A percentile compares a stretch with the other conserved stretches of the same genome.
Conservation (phyloP, 2,888 invertebrate genomes). For the Andrena minutula region DNA sequence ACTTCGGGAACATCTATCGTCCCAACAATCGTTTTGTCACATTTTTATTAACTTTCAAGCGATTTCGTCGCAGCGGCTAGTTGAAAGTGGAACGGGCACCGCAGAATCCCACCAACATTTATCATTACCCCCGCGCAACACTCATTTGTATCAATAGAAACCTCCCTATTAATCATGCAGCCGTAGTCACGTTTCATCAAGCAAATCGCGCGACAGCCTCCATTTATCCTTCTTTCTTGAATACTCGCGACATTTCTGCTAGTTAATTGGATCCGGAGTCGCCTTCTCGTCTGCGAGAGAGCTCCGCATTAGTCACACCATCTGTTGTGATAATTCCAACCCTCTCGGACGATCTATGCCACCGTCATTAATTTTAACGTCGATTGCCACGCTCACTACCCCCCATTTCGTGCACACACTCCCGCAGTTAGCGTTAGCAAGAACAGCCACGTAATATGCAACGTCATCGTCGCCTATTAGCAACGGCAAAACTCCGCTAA, state of each 20-base stretch:
- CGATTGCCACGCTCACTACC: neutral
- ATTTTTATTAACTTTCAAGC: slow-evolving; percentile 28
- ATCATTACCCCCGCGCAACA: neutral
- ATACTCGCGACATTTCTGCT: neutral
- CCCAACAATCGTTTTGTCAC: slow-evolving; percentile 28
- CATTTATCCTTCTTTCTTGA: too few relatives aligned
- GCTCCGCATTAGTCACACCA: neutral
- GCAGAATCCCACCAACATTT: neutral
- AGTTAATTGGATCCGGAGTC: neutral
- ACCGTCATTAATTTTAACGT: slow-evolving; percentile 7
- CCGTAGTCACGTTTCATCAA: too few relatives aligned
- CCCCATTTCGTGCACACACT: neutral
- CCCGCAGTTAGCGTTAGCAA: neutral
- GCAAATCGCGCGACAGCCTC: too few relatives aligned
- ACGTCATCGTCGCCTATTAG: slow-evolving; percentile 8
- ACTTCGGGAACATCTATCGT: slow-evolving; percentile 41
- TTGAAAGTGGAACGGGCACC: neutral
- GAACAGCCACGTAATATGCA: neutral
- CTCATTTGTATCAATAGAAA: too few relatives aligned
- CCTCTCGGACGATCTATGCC: neutral
- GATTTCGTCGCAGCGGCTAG: neutral
- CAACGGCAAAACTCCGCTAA: slow-evolving; percentile 22
- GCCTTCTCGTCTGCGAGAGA: neutral
- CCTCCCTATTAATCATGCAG: too few relatives aligned
- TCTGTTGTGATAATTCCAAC: neutral